Evolutionary conservation across 2,113 vertebrate species (phyloP).

Genomic region (Hypocryptadius cinnamomeus): DNA sequence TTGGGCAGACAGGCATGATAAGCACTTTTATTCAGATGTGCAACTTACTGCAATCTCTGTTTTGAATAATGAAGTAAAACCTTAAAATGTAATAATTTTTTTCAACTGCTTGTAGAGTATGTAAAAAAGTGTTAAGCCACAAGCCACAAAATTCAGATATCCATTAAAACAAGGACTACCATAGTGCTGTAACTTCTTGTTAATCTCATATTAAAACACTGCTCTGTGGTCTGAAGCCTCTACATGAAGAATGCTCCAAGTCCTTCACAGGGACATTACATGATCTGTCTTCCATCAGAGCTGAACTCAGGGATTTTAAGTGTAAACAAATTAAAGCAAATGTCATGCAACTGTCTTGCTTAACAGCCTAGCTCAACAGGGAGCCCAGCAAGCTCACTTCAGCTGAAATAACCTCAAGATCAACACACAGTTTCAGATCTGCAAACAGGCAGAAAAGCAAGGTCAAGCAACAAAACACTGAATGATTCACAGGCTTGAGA

Average conservation of each 20-base stretch:
- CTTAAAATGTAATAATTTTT: neutral
- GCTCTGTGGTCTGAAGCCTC: neutral
- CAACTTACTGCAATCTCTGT: neutral
- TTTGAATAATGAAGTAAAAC: neutral
- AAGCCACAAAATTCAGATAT: neutral
- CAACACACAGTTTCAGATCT: neutral
- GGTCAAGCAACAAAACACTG: neutral
- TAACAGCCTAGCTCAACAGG: neutral
- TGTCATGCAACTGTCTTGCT: conserved; percentile 25
- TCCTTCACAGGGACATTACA: neutral
- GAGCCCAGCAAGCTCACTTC: neutral
- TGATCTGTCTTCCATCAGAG: neutral
- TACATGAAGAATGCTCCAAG: neutral
- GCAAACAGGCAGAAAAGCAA: neutral
- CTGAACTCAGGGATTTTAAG: conserved; percentile 18
- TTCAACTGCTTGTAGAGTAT: neutral
- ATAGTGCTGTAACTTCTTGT: neutral
- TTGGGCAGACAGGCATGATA: neutral
- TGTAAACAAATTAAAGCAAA: conserved; percentile 48
- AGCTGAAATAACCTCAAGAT: conserved; percentile 14
- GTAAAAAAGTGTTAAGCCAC: neutral
- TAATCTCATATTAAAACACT: neutral
- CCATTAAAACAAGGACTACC: neutral
- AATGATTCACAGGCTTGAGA: neutral
- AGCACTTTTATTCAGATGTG: neutral